Conservation (phyloP, 2,113 vertebrate species). For the Agapornis roseicollis region DNA sequence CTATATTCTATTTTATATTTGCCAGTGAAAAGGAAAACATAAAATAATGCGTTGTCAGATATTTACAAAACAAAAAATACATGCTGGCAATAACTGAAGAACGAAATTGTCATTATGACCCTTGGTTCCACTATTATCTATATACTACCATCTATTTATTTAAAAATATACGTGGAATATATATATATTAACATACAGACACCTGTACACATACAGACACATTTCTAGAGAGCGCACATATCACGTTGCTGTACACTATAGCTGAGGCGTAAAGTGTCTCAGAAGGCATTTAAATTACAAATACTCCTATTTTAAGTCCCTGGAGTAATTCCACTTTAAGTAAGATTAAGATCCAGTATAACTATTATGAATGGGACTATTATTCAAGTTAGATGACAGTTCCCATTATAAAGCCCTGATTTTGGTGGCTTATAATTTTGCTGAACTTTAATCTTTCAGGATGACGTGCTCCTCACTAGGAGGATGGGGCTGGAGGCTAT, state of each 20-base stretch:
- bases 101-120: not conserved
- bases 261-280: not conserved
- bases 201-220: not conserved
- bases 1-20: not conserved
- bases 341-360: constrained; percentile 50
- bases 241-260: not conserved
- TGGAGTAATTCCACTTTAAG: constrained; percentile 41
- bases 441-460: constrained; percentile 54
- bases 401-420: constrained; percentile 31
- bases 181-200: not conserved
- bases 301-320: constrained; percentile 26
- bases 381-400: constrained; percentile 36
- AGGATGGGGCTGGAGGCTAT: constrained; percentile 21
- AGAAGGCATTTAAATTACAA: constrained; percentile 35
- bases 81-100: not conserved
- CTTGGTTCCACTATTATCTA: not conserved
- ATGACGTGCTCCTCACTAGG: not conserved
- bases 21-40: not conserved
- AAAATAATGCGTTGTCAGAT: not conserved
- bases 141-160: too few relatives aligned
- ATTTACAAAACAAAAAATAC: not conserved
- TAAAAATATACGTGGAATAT: not conserved
- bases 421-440: constrained; percentile 47
- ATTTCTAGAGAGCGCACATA: fast-evolving
- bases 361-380: constrained; percentile 54